Conservation (phyloP, 1,140 invertebrate genomes). For the Catajapyx aquilonaris region DNA sequence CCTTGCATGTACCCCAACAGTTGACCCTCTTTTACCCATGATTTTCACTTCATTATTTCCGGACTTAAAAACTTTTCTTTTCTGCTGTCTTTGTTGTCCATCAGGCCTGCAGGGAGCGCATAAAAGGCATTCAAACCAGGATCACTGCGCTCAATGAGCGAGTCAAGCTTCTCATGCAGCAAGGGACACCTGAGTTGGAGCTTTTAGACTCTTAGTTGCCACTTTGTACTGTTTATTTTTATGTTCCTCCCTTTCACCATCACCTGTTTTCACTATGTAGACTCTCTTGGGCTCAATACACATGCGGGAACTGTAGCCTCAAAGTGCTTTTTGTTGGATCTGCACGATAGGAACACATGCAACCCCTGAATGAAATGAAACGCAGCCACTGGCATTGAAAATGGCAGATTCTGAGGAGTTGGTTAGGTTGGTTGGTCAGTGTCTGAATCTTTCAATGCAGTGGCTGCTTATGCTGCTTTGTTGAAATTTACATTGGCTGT, state of each 20-base stretch:
- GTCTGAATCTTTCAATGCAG: constrained; percentile 7
- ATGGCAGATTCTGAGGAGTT: constrained; percentile 4
- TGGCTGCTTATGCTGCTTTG: constrained; percentile 4
- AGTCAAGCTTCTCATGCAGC: constrained; percentile 63
- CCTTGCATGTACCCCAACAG: too few relatives aligned
- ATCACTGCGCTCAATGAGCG: constrained; percentile 65
- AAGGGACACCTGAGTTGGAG: constrained; percentile 57
- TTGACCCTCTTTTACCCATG: too few relatives aligned
- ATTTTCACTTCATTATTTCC: too few relatives aligned
- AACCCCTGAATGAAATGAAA: constrained; percentile 9
- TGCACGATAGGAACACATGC: too few relatives aligned
- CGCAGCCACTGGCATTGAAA: constrained; percentile 9
- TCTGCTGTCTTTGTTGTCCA: constrained; percentile 12
- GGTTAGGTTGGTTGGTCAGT: constrained; percentile 2
- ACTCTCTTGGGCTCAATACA: too few relatives aligned
- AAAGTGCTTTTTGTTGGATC: too few relatives aligned
- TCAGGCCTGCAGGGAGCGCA: constrained; percentile 61
- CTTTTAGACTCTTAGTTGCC: constrained; percentile 27
- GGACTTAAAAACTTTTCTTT: constrained; percentile 8
- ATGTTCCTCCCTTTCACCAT: too few relatives aligned
- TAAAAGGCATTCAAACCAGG: constrained; percentile 68
- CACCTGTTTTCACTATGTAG: too few relatives aligned
- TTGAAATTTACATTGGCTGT: constrained; percentile 8
- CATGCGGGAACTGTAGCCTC: too few relatives aligned
- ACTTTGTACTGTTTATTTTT: too few relatives aligned